phyloP scores from a whole-genome alignment of 2,888 invertebrate species.

The Amorpha juglandis region DNA sequence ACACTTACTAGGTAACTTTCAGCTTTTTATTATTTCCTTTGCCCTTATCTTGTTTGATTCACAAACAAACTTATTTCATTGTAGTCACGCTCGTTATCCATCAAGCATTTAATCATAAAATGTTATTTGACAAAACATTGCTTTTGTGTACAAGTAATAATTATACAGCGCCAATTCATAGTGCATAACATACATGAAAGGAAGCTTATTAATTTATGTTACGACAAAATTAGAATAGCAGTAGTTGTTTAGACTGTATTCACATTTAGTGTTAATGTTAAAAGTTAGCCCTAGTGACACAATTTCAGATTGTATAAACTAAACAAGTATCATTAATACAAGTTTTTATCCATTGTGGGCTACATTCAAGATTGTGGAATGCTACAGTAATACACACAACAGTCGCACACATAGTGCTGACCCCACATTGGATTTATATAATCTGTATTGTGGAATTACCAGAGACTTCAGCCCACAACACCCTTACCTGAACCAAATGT shows the following conservation, averaged over 20 bases:
- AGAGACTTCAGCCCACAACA: too few species aligned
- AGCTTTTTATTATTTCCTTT: conserved; percentile 67
- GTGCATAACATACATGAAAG: conserved; percentile 1
- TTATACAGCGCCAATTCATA: not conserved
- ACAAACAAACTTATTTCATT: conserved; percentile 41
- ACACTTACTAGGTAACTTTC: conserved; percentile 79
- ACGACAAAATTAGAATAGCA: not conserved
- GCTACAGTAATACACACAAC: too few species aligned
- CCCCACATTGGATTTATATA: too few species aligned
- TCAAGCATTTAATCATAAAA: not conserved
- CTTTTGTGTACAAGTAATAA: not conserved
- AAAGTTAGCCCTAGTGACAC: too few species aligned
- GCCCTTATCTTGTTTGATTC: conserved; percentile 36
- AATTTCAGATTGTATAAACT: too few species aligned
- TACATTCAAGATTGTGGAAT: too few species aligned
- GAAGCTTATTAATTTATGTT: not conserved
- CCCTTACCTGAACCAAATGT: too few species aligned
- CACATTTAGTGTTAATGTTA: not conserved
- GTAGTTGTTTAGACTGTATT: not conserved
- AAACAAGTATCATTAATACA: too few species aligned
- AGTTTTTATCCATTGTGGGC: too few species aligned
- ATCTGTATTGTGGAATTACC: too few species aligned
- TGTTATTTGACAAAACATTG: conserved; percentile 10
- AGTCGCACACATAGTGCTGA: too few species aligned
- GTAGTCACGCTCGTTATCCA: conserved; percentile 30